Evolutionary conservation across 2,113 vertebrate genomes (phyloP), one percentile per base, ranked within the genome.

Genomic region (Petrocephalus zakoni): DNA sequence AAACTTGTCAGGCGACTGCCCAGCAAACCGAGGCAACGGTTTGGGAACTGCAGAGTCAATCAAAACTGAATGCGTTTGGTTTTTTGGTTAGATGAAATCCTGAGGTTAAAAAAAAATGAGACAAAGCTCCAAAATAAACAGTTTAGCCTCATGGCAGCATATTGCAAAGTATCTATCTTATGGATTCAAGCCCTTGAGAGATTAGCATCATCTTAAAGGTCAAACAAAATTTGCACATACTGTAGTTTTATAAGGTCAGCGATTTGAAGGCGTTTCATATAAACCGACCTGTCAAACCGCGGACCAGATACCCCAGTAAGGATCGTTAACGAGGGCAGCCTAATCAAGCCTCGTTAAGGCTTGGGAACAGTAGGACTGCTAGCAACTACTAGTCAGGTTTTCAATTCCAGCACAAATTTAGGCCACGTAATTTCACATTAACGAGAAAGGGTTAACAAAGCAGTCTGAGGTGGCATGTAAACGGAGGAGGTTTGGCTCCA

Each of bases 261-360:
- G 15, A 47, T n/a, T 84, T 84, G n/a, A 84, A 84, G 47, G 81
- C 22, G 47, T 84, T 84, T 84, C 42, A 84, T 49, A 84, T 89
- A 88, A 55, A 88, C 81, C 11, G 17, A 53, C 42, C 61, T 34
- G 58, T 87, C 51, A 0, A 37, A 78, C 72, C 25, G 1, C 55
- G 21, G 34, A 25, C 87, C 8, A 53, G 25, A 29, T 61, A 78
- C 68, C 68, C 68, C 13, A 42, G 34, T 42, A 15, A 42, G 34
- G 29, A 8, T 78, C 72, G 15, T 78, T 78, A 78, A 42, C 0
- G 68, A 37, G 68, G 15, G 68, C 13, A 15, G 68, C 34, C 29
- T 37, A 75, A 42, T 78, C 15, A 37, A 37, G 7, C 29, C 72
- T 78, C 29, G 0, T 78, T 78, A 78, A 78, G 34, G 34, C 29